Conservation (phyloP, 2,113 vertebrate species). For the Grus americana region DNA sequence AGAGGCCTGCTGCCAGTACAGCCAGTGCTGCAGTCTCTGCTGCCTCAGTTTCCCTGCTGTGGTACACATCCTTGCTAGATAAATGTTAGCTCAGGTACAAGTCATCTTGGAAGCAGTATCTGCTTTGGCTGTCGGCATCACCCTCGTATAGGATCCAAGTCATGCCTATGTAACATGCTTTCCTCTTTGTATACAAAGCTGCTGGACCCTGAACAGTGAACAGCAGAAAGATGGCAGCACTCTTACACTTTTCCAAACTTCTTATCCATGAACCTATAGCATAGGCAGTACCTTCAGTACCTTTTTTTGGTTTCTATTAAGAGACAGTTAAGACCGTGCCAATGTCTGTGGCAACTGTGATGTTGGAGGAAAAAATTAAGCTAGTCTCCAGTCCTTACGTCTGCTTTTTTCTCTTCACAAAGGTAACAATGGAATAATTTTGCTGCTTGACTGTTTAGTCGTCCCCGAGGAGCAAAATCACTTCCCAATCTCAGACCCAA, state of each 20-base stretch:
- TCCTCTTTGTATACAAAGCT: not conserved
- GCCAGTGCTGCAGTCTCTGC: not conserved
- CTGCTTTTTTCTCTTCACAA: not conserved
- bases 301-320: not conserved
- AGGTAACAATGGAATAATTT: not conserved
- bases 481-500: not conserved
- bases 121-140: not conserved
- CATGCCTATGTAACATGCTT: not conserved
- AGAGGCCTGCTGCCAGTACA: not conserved
- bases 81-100: not conserved
- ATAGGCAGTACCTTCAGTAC: not conserved
- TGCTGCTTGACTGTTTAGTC: not conserved
- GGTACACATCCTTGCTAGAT: not conserved
- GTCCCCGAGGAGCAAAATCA: not conserved
- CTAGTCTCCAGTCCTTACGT: not conserved
- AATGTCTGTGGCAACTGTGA: not conserved
- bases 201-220: not conserved
- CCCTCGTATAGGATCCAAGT: not conserved
- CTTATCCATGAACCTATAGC: not conserved
- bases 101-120: not conserved
- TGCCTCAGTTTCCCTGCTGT: not conserved
- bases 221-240: not conserved
- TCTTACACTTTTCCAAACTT: not conserved
- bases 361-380: not conserved
- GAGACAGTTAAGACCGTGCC: not conserved